phyloP scores from a whole-genome alignment of 2,888 invertebrate species.

The Taenaris catops region DNA sequence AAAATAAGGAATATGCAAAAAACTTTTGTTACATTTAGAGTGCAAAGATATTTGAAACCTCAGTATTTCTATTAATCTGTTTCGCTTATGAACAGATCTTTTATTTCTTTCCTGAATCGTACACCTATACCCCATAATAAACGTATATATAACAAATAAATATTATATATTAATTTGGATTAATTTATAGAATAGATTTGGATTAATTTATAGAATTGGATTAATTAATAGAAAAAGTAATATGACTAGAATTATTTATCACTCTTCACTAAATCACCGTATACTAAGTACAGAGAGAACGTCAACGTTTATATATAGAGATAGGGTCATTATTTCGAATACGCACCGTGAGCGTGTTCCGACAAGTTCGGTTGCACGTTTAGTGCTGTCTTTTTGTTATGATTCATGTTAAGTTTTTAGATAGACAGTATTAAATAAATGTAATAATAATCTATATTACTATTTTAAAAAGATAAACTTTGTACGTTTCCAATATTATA shows the following conservation, averaged over 20 bases:
- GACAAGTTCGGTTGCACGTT: conserved; percentile 19
- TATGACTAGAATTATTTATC: conserved; percentile 6
- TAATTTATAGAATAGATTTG: conserved; percentile 1
- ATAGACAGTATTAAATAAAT: too few relatives aligned
- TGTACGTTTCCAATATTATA: too few relatives aligned
- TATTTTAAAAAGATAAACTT: too few relatives aligned
- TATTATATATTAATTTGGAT: conserved; percentile 8
- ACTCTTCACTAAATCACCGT: not conserved
- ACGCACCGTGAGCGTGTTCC: conserved; percentile 14
- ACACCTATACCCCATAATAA: conserved; percentile 35
- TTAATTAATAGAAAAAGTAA: conserved; percentile 2
- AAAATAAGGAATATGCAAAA: conserved; percentile 24
- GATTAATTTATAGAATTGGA: conserved; percentile 3
- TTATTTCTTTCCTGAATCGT: conserved; percentile 27
- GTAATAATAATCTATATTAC: too few relatives aligned
- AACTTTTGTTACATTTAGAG: conserved; percentile 25
- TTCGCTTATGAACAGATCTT: conserved; percentile 19
- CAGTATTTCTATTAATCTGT: conserved; percentile 20
- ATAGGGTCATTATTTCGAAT: not conserved
- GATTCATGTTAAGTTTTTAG: too few relatives aligned
- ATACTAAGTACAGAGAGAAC: not conserved
- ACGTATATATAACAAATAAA: conserved; percentile 1
- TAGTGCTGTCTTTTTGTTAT: not conserved
- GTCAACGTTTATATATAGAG: not conserved
- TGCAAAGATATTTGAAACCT: conserved; percentile 32